These are phyloP conservation scores for Eriocheir sinensis DNA, from an alignment of 1,140 invertebrate genomes.

Conservation along the genomic window DNA sequence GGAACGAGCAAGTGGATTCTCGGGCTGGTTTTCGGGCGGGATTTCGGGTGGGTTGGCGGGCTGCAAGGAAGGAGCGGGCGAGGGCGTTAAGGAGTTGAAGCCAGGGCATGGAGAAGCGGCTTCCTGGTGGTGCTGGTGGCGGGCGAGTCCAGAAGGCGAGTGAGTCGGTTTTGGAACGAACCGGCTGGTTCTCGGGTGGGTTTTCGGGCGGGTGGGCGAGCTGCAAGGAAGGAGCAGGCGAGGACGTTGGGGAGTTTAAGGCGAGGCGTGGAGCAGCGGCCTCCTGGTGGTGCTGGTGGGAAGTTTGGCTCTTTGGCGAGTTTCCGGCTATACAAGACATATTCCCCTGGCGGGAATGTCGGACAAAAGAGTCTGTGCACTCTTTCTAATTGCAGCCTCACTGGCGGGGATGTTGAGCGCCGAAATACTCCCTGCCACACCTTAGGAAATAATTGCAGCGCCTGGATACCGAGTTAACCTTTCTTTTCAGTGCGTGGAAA, in stretches of 20 bases:
- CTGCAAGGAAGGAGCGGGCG: neutral
- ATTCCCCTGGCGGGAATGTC: constrained; percentile 57
- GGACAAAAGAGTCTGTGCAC: constrained; percentile 62
- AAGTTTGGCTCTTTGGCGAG: constrained; percentile 58
- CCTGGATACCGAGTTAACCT: neutral
- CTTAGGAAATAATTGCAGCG: constrained; percentile 28
- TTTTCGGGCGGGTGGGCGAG: neutral
- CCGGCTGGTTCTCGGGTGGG: too few species aligned
- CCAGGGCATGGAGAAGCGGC: neutral
- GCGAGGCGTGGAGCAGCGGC: neutral
- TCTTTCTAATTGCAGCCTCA: constrained; percentile 63
- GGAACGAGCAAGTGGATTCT: too few species aligned
- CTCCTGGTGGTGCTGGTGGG: neutral
- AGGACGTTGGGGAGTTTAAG: neutral
- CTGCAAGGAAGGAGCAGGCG: neutral
- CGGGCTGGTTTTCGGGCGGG: too few species aligned
- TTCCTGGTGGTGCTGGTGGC: neutral
- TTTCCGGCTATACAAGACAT: constrained; percentile 61
- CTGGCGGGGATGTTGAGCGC: constrained; percentile 58
- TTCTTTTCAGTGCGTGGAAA: neutral
- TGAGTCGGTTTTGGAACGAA: too few species aligned
- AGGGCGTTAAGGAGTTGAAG: neutral
- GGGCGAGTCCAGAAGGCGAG: neutral
- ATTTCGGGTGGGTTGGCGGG: too few species aligned
- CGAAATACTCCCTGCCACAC: constrained; percentile 47